A percentile compares a stretch with the other conserved stretches of the same genome.
Conservation (phyloP, 2,888 invertebrate species). For the Mimachlamys varia region DNA sequence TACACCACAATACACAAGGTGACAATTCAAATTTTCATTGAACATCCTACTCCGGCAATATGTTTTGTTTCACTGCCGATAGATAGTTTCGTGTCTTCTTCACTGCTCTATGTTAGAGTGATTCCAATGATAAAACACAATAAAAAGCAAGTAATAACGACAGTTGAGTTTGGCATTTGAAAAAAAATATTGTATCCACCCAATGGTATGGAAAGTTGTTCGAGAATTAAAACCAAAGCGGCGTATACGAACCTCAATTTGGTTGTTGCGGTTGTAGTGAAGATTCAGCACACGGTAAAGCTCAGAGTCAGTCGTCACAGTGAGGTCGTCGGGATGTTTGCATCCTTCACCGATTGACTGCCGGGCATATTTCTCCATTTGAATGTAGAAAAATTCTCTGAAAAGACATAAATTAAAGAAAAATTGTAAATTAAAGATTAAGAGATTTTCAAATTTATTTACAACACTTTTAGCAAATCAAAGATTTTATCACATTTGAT, state of each 20-base stretch:
- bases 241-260: constrained; percentile 78
- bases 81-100: constrained; percentile 25
- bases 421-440: neutral
- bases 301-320: constrained; percentile 97
- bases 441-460: neutral
- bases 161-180: constrained; percentile 2
- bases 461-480: neutral
- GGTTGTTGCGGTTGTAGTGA: constrained; percentile 85
- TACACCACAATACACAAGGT: constrained; percentile 31
- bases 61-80: constrained; percentile 28
- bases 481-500: neutral
- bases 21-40: constrained; percentile 31
- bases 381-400: constrained; percentile 99
- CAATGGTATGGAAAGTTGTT: constrained; percentile 31
- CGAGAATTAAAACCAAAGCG: neutral
- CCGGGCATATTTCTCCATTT: constrained; percentile 99
- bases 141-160: constrained; percentile 22
- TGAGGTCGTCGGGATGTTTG: constrained; percentile 95
- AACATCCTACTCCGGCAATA: constrained; percentile 31
- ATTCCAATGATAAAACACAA: constrained; percentile 17
- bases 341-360: constrained; percentile 98
- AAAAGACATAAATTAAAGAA: constrained; percentile 59
- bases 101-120: neutral
- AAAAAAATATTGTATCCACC: constrained; percentile 20
- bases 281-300: constrained; percentile 98